Conservation (phyloP, 2,113 vertebrate species). For the Sclerurus mexicanus region DNA sequence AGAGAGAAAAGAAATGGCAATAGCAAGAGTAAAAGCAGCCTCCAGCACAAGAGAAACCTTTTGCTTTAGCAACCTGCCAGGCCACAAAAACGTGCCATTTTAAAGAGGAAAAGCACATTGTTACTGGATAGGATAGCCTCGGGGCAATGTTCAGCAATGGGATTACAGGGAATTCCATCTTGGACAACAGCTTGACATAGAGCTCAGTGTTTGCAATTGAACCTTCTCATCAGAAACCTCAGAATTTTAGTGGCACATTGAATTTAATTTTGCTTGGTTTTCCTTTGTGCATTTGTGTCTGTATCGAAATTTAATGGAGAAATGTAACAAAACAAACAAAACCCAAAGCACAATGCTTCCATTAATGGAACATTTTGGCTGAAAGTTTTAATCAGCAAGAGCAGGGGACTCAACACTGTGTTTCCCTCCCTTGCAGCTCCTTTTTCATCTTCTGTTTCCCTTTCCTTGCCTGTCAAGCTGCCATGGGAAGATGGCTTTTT, state of each 20-base stretch:
- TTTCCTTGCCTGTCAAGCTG: background rate
- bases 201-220: background rate
- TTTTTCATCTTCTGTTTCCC: background rate
- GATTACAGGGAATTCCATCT: conserved; percentile 10
- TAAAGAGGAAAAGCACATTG: background rate
- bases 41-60: background rate
- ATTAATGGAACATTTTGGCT: background rate
- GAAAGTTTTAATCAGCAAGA: background rate
- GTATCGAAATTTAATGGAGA: background rate
- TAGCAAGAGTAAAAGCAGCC: background rate
- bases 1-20: background rate
- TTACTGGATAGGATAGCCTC: background rate
- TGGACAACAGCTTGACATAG: background rate
- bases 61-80: background rate
- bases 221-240: background rate
- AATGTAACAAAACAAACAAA: background rate
- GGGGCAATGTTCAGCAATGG: background rate
- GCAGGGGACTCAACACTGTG: background rate
- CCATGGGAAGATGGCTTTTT: background rate
- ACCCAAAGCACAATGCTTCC: background rate
- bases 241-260: background rate
- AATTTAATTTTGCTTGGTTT: background rate
- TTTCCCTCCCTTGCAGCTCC: background rate
- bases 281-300: background rate
- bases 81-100: background rate